phyloP scores from a whole-genome alignment of 2,888 invertebrate genomes.

The Linyphia triangularis region DNA sequence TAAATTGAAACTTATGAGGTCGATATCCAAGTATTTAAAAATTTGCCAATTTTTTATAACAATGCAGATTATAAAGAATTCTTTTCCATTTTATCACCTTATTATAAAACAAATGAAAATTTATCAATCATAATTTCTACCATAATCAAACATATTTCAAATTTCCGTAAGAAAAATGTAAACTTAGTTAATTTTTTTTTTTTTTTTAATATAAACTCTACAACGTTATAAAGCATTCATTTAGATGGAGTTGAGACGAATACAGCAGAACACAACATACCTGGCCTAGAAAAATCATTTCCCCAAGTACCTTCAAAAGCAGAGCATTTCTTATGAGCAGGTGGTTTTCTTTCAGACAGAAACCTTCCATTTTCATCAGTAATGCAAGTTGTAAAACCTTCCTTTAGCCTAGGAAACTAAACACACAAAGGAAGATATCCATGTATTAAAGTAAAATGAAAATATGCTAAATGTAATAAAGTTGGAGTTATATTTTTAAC shows the following conservation, averaged over 20 bases:
- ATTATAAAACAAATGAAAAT: too few relatives aligned
- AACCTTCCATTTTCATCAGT: conserved; percentile 51
- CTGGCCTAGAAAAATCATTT: conserved; percentile 41
- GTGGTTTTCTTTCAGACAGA: not conserved
- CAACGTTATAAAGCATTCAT: too few relatives aligned
- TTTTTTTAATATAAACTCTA: not conserved
- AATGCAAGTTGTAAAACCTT: conserved; percentile 30
- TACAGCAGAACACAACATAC: not conserved
- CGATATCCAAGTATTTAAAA: too few relatives aligned
- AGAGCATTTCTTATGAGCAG: conserved; percentile 42
- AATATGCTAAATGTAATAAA: not conserved
- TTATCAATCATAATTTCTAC: too few relatives aligned
- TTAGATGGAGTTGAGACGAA: not conserved
- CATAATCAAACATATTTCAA: too few relatives aligned
- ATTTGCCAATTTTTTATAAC: too few relatives aligned
- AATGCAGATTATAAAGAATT: too few relatives aligned
- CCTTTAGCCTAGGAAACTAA: conserved; percentile 24
- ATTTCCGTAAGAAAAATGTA: not conserved
- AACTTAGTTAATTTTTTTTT: not conserved
- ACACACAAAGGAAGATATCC: not conserved
- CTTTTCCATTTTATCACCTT: too few relatives aligned
- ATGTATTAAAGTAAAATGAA: not conserved
- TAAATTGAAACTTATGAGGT: too few relatives aligned
- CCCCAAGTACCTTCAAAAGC: conserved; percentile 48
- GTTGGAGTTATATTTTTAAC: too few relatives aligned